Evolutionary conservation across 2,888 invertebrate species (phyloP), one percentile per base, ranked within the genome.

Genomic region (Noctua janthe): DNA sequence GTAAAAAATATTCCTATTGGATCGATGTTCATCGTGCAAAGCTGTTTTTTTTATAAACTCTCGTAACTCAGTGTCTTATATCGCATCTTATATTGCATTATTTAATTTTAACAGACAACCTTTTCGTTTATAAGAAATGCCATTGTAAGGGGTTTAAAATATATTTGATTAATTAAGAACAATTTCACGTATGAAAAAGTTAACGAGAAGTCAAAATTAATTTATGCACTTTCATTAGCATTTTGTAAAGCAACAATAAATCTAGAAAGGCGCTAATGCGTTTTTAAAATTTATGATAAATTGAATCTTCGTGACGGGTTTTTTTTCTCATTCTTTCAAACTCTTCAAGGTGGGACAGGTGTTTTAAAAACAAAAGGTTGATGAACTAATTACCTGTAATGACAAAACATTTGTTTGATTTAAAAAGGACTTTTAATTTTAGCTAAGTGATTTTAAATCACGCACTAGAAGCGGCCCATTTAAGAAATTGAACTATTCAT

Each of bases 361-460:
- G 29, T 71, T 83, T 74, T 47, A n/a, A 47, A 43, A 73, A 43
- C 20, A 81, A 49, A 29, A 66, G 73, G 81, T 79, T 23, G 69
- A 62, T 10, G 39, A 56, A 62, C 82, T 43, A 74, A 83, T 81
- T 62, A 74, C 15, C 20, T 39, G 20, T 64, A 71, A 85, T 85
- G 47, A 49, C 59, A 15, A 20, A 20, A 71, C 54, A 70, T 85
- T 80, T 84, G 51, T 59, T 79, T 10, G 23, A 78, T 13, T 43
- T 59, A 78, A 78, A 78, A 11, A 23, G 0, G 2, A 5, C 2
- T 39, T 47, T 62, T 62, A 49, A 39, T 78, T 78, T 56, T 23
- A 17, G 7, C 29, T 70, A 35, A 69, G 35, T 47, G 54, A 49
- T 77, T 78, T 54, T 39, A 54, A 17, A 62, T 62, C n/a, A 20